Conservation (phyloP, 2,797 vertebrate genomes). For the Melanotaenia maccullochi region DNA sequence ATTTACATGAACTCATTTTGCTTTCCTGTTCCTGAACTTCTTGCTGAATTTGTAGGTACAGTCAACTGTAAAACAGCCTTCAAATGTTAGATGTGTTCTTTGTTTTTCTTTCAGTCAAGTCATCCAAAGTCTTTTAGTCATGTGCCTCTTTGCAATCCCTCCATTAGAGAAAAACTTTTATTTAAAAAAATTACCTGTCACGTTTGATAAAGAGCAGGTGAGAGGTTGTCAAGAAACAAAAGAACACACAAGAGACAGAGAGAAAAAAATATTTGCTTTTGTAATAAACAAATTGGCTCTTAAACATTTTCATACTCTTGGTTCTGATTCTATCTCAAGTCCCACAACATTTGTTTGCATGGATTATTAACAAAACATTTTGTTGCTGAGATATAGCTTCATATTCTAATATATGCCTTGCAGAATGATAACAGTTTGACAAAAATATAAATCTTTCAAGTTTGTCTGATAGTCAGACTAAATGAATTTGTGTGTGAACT, state of each 20-base stretch:
- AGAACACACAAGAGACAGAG: neutral
- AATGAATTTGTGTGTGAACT: conserved; percentile 21
- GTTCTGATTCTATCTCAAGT: no score
- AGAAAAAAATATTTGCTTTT: neutral
- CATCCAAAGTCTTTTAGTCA: neutral
- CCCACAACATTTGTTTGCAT: no score
- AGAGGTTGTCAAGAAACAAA: neutral
- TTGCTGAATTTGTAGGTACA: neutral
- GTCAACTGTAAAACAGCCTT: neutral
- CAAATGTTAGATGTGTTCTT: neutral
- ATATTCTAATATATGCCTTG: neutral
- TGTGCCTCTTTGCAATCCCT: neutral
- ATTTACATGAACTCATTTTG: neutral
- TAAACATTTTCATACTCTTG: no score
- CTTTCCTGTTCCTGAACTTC: neutral
- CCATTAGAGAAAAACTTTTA: no score
- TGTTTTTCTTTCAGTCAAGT: neutral
- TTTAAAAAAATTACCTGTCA: neutral
- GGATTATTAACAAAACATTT: no score
- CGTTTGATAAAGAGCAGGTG: neutral
- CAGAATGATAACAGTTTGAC: conserved; percentile 6
- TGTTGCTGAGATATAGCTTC: no score
- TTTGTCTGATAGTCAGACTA: conserved; percentile 18
- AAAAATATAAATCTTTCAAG: conserved; percentile 9
- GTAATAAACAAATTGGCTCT: no score